Percentiles rank a stretch among this genome's conserved stretches.
Evolutionary conservation across 1,140 invertebrate species (phyloP).

Genomic region (Coelopa frigida): DNA sequence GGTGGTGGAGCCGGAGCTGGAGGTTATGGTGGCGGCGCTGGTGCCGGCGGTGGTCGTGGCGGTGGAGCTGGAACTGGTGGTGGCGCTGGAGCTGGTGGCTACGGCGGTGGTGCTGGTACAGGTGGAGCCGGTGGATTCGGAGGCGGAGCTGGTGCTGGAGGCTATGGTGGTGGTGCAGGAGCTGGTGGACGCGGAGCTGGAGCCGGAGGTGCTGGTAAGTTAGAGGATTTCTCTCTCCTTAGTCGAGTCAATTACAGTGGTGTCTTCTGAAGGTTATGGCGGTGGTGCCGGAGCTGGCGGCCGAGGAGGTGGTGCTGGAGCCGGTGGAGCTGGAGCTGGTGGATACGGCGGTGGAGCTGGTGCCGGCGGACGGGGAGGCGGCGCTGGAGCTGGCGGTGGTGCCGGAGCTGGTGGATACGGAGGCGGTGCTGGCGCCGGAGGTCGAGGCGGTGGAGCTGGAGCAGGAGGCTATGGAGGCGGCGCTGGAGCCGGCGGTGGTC

Average conservation of each 20-base stretch:
- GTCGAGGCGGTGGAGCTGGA: constrained; percentile 43
- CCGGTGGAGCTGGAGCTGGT: constrained; percentile 26
- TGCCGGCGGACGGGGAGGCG: constrained; percentile 28
- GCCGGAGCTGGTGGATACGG: constrained; percentile 39
- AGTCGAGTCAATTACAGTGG: too few relatives aligned
- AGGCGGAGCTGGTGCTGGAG: background rate
- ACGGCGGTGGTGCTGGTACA: constrained; percentile 1
- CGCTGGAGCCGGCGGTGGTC: constrained; percentile 34
- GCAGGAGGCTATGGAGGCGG: constrained; percentile 40
- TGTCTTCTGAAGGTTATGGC: constrained; percentile 25
- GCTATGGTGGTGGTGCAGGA: background rate
- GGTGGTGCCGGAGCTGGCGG: constrained; percentile 37
- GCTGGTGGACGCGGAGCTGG: constrained; percentile 1
- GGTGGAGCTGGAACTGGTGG: constrained; percentile 3
- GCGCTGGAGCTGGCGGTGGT: constrained; percentile 41
- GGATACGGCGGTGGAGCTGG: constrained; percentile 36
- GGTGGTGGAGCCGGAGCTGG: constrained; percentile 5
- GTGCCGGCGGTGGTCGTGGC: background rate
- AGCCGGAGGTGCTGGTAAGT: constrained; percentile 4
- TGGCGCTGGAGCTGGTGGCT: background rate
- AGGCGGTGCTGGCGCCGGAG: constrained; percentile 42
- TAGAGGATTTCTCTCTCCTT: too few relatives aligned
- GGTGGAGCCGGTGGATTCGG: background rate
- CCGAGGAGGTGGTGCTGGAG: constrained; percentile 21
- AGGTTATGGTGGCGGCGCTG: constrained; percentile 2